phyloP scores from a whole-genome alignment of 2,113 vertebrate species.

The Cariama cristata region DNA sequence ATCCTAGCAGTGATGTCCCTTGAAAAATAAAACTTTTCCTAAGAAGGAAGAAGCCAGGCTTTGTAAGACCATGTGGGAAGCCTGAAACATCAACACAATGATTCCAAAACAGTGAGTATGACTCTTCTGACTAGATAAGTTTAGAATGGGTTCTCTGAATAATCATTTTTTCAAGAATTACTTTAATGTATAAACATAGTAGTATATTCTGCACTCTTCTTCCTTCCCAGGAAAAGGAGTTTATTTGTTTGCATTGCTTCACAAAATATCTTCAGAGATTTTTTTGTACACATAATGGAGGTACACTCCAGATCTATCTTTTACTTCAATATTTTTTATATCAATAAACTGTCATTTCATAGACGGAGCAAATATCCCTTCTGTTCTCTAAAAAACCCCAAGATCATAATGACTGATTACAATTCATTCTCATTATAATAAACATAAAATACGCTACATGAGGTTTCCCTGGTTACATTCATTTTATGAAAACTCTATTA shows the following conservation, averaged over 20 bases:
- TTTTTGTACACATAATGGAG: neutral
- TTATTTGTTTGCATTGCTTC: neutral
- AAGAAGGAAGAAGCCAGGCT: conserved; percentile 55
- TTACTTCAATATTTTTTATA: neutral
- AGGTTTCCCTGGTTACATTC: neutral
- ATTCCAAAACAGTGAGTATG: conserved; percentile 34
- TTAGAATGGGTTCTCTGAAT: conserved; percentile 27
- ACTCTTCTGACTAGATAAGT: neutral
- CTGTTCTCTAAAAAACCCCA: neutral
- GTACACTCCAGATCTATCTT: neutral
- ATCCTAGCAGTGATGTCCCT: neutral
- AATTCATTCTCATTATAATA: neutral
- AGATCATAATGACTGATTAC: neutral
- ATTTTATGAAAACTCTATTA: neutral
- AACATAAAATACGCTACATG: neutral
- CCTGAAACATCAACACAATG: conserved; percentile 43
- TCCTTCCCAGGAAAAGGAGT: neutral
- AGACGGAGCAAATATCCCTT: neutral
- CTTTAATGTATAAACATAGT: neutral
- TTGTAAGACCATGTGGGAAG: neutral
- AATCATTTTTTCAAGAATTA: conserved; percentile 35
- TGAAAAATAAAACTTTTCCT: conserved; percentile 57
- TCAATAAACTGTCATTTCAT: neutral
- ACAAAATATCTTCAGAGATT: neutral
- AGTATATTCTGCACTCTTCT: neutral